Base-by-base conservation (phyloP, 2,113 vertebrate species). In the Damaliscus lunatus region DNA sequence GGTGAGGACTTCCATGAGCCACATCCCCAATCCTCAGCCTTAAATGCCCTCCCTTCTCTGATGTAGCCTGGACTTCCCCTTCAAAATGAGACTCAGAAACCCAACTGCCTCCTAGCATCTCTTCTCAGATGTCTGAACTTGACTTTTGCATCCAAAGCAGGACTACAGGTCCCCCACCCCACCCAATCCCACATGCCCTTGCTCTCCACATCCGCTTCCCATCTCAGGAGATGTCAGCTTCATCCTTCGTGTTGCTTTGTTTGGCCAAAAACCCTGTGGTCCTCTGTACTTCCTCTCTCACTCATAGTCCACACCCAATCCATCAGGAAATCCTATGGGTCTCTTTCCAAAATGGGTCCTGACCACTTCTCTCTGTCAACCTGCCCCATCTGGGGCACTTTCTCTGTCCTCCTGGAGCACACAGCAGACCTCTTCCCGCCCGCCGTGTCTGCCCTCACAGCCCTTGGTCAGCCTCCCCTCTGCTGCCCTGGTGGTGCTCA, bases 401-500 rank as follows among this genome's bases (percentile, higher is more conserved):
- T 4, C 55, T 1, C 1, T 3, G 31, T 43, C 59, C 52, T 50
- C 74, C 2, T 1, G 57, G 74, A 74, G 55, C 52, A 29, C 81
- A 23, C 1, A 1, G 29, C 29, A 43, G 53, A 91, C 88, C 57
- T 52, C 88, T 67, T 43, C 23, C 71, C 71, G 0, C 57, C n/a
- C 1, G 0, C 43, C 33, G 0, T 5, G 74, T 14, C 90, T 7
- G 10, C 77, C 46, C 48, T 46, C 82, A 29, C 25, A 2, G 7
- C 15, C 15, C 9, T n/a, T 0, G 0, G 55, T 50, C 77, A 62
- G 53, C 82, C 17, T 57, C 46, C 21, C 19, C 36, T 53, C 64
- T 1, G 0, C 23, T 1, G 52, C 11, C 27, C 59, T n/a, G 50
- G 11, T 0, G 5, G 48, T 2, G 0, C 77, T 36, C 21, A 40